These are phyloP conservation scores for Pegoplata infirma DNA, from an alignment of 2,888 invertebrate species.

Conservation along the genomic window DNA sequence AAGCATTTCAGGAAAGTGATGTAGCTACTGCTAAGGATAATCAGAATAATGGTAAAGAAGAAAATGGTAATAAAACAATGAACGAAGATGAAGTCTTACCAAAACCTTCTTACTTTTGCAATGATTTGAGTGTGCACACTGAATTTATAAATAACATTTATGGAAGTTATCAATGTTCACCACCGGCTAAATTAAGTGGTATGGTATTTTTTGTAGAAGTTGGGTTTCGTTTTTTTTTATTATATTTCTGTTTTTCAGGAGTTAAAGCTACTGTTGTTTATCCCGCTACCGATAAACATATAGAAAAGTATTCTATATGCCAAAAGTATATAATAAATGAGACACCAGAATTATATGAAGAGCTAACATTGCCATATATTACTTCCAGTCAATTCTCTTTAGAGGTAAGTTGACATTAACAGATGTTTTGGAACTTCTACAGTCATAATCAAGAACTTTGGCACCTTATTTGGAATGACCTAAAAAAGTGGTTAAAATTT, in stretches of 20 bases:
- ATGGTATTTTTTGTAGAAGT: not conserved
- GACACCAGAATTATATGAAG: conserved; percentile 88
- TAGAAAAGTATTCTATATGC: conserved; percentile 90
- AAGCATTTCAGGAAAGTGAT: conserved; percentile 82
- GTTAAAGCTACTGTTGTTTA: conserved; percentile 93
- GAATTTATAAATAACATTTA: conserved; percentile 91
- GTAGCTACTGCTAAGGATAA: conserved; percentile 53
- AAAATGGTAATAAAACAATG: conserved; percentile 17
- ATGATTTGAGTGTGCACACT: conserved; percentile 81
- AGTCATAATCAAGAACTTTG: too few species aligned
- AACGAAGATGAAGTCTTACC: not conserved
- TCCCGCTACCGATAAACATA: conserved; percentile 95
- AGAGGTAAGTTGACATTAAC: conserved; percentile 81
- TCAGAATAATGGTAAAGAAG: not conserved
- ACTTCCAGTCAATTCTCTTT: conserved; percentile 86
- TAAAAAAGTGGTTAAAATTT: too few species aligned
- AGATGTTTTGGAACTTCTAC: too few species aligned
- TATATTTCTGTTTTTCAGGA: conserved; percentile 80
- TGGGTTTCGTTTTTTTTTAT: not conserved
- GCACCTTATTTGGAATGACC: too few species aligned
- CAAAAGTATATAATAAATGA: conserved; percentile 88
- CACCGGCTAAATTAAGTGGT: conserved; percentile 83
- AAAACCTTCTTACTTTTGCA: conserved; percentile 80
- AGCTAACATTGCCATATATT: conserved; percentile 88
- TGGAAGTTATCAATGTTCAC: conserved; percentile 87